These are phyloP conservation scores for Pangasius djambal DNA, from an alignment of 2,797 vertebrate genomes.

Conservation along the genomic window DNA sequence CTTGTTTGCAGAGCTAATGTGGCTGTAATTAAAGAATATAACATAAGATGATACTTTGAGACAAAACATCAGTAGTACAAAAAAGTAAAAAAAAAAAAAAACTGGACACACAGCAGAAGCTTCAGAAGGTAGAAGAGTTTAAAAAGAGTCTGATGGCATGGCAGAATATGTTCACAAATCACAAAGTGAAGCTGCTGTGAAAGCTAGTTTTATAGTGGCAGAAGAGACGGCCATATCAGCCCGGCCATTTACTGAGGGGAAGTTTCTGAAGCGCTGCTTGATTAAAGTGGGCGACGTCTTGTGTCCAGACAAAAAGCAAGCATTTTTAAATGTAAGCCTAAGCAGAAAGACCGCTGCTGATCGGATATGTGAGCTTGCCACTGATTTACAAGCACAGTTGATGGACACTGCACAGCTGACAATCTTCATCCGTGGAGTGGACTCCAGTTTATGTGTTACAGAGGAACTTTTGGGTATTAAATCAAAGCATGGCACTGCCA, in stretches of 20 bases:
- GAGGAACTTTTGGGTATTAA: not conserved
- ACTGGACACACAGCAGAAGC: no score
- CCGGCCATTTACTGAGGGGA: constrained; percentile 33
- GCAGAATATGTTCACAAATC: constrained; percentile 23
- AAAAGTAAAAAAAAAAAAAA: no score
- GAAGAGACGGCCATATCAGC: constrained; percentile 32
- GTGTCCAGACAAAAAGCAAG: not conserved
- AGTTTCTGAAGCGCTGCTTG: constrained; percentile 35
- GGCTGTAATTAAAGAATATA: no score
- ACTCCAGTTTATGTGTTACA: constrained; percentile 11
- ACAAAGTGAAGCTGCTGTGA: no score
- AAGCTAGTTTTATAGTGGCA: not conserved
- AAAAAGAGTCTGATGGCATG: constrained; percentile 25
- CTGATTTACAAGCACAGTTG: constrained; percentile 11
- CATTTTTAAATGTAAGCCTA: no score
- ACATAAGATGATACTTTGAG: no score
- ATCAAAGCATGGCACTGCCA: not conserved
- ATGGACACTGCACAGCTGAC: constrained; percentile 42
- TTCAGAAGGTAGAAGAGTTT: not conserved
- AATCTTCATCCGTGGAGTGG: constrained; percentile 44
- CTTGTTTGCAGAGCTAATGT: no score
- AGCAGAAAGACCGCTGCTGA: no score
- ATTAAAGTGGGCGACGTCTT: not conserved
- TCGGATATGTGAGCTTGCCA: not conserved
- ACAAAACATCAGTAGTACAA: no score